Conservation (phyloP, 1,140 invertebrate species). For the Ridgeia piscesae region DNA sequence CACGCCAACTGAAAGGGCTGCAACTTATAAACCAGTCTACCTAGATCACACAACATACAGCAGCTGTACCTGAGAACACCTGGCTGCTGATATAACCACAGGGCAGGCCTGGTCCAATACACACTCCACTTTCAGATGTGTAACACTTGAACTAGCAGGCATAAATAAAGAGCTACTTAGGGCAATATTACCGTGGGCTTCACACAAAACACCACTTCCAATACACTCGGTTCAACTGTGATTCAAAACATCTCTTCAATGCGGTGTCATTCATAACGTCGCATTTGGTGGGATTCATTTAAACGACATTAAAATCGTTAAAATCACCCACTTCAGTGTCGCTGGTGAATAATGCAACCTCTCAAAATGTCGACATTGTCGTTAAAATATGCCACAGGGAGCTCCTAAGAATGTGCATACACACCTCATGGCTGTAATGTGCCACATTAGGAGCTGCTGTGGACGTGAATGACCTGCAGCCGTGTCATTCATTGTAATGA, state of each 20-base stretch:
- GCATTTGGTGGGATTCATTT: no score
- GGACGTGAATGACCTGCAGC: not conserved
- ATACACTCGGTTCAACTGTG: no score
- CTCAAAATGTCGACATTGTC: not conserved
- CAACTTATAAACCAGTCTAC: not conserved
- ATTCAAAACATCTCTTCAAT: no score
- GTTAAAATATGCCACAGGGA: not conserved
- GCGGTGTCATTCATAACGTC: no score
- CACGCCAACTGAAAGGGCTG: not conserved
- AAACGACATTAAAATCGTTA: no score
- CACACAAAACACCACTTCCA: no score
- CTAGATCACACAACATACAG: not conserved
- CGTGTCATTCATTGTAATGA: not conserved
- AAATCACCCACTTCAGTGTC: no score
- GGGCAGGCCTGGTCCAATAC: not conserved
- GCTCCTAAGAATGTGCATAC: not conserved
- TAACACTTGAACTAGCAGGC: not conserved
- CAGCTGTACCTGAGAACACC: not conserved
- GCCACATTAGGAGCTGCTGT: not conserved
- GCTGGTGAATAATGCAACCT: not conserved
- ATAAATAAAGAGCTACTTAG: no score
- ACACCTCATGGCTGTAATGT: not conserved
- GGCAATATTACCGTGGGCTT: no score
- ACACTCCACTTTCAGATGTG: not conserved
- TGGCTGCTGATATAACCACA: not conserved